A percentile compares a stretch with the other conserved stretches of the same genome.
These are phyloP conservation scores for Eristalis intricaria DNA, from an alignment of 2,888 invertebrate genomes.

Conservation along the genomic window DNA sequence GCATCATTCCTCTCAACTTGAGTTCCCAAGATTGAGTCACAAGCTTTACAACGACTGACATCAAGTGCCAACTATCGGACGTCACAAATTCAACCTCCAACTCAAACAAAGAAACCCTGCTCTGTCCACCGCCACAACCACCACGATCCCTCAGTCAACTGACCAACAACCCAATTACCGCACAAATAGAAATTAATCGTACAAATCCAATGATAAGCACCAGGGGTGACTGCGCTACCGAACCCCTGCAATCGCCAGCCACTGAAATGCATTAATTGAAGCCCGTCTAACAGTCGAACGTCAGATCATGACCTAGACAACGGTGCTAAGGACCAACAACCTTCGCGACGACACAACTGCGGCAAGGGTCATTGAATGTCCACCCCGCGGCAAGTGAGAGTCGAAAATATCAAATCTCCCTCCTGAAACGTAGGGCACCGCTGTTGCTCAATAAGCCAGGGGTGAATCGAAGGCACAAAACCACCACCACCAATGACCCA, in stretches of 20 bases:
- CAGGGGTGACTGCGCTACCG: constrained; percentile 31
- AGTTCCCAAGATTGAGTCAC: background rate
- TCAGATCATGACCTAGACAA: constrained; percentile 69
- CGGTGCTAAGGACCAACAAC: constrained; percentile 49
- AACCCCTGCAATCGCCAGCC: constrained; percentile 51
- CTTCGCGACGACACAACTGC: constrained; percentile 29
- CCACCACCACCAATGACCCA: constrained; percentile 52
- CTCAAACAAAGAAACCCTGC: background rate
- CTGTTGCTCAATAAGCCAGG: background rate
- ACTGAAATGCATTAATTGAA: constrained; percentile 62
- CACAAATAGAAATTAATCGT: constrained; percentile 2
- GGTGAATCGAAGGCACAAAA: constrained; percentile 1
- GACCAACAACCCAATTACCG: constrained; percentile 61
- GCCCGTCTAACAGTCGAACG: constrained; percentile 52
- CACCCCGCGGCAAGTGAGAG: constrained; percentile 48
- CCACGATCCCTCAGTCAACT: constrained; percentile 17
- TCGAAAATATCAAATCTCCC: constrained; percentile 36
- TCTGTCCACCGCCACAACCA: background rate
- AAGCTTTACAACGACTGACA: background rate
- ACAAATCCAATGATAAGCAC: constrained; percentile 10
- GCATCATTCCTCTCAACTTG: too few relatives aligned
- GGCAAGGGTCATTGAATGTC: constrained; percentile 68
- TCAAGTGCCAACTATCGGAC: background rate
- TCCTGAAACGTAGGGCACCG: constrained; percentile 35
- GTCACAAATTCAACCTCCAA: background rate